These are phyloP conservation scores for Tuta absoluta DNA, from an alignment of 2,888 invertebrate genomes.

Conservation along the genomic window DNA sequence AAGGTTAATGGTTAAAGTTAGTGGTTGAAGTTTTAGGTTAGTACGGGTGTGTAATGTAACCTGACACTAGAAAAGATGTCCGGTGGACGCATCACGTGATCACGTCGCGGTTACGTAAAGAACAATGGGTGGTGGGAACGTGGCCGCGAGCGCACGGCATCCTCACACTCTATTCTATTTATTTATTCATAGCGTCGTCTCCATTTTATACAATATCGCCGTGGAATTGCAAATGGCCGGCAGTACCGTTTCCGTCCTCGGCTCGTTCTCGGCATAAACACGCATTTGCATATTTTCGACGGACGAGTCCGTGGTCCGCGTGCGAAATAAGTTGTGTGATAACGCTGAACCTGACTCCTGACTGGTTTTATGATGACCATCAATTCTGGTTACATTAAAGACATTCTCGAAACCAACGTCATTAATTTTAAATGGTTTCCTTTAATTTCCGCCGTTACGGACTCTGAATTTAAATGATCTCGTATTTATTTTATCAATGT, in stretches of 20 bases:
- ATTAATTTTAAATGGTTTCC: conserved; percentile 19
- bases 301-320: conserved; percentile 31
- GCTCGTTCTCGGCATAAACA: conserved; percentile 54
- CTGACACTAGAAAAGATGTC: conserved; percentile 45
- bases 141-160: conserved; percentile 69
- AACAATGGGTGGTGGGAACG: conserved; percentile 75
- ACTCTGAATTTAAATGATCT: conserved; percentile 11
- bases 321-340: conserved; percentile 28
- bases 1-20: too few species aligned
- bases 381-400: conserved; percentile 11
- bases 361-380: conserved; percentile 18
- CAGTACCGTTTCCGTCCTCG: conserved; percentile 67
- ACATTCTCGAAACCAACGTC: conserved; percentile 12
- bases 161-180: conserved; percentile 52
- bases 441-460: conserved; percentile 11
- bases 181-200: conserved; percentile 66
- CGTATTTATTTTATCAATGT: conserved; percentile 4
- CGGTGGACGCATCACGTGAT: conserved; percentile 51
- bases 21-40: too few species aligned
- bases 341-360: conserved; percentile 18
- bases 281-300: conserved; percentile 66
- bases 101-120: conserved; percentile 70
- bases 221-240: conserved; percentile 66
- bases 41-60: too few species aligned
- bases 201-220: conserved; percentile 63